Conservation (phyloP, 2,888 invertebrate species). For the Actias luna region DNA sequence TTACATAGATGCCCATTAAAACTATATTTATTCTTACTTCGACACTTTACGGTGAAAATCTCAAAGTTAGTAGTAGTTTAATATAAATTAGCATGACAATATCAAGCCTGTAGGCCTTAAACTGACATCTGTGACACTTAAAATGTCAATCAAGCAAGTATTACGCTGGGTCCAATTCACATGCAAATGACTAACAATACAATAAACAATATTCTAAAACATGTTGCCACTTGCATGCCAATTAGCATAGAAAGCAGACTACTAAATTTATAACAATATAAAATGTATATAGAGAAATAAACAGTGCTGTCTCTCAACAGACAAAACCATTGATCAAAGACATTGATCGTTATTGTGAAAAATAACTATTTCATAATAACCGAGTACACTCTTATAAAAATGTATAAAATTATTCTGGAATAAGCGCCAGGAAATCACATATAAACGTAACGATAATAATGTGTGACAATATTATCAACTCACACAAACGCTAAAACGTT, state of each 20-base stretch:
- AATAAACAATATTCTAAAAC: slow-evolving; percentile 43
- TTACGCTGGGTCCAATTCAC: slow-evolving; percentile 44
- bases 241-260: slow-evolving; percentile 66
- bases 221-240: slow-evolving; percentile 50
- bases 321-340: slow-evolving; percentile 65
- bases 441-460: slow-evolving; percentile 36
- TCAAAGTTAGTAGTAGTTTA: not conserved
- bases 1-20: no score
- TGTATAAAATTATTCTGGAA: no score
- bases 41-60: no score
- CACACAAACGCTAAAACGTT: slow-evolving; percentile 53
- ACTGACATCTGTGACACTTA: slow-evolving; percentile 34
- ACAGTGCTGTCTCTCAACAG: slow-evolving; percentile 52
- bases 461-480: slow-evolving; percentile 39
- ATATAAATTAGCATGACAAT: slow-evolving; percentile 5
- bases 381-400: slow-evolving; percentile 40
- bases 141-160: slow-evolving; percentile 43
- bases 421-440: slow-evolving; percentile 33
- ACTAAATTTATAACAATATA: slow-evolving; percentile 58
- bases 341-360: slow-evolving; percentile 18
- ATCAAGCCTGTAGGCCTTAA: slow-evolving; percentile 18
- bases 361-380: slow-evolving; percentile 54
- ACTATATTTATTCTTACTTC: no score
- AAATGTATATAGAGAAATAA: slow-evolving; percentile 30
- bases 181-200: slow-evolving; percentile 53